phyloP scores from a whole-genome alignment of 1,140 invertebrate genomes.

The Nephila pilipes region DNA sequence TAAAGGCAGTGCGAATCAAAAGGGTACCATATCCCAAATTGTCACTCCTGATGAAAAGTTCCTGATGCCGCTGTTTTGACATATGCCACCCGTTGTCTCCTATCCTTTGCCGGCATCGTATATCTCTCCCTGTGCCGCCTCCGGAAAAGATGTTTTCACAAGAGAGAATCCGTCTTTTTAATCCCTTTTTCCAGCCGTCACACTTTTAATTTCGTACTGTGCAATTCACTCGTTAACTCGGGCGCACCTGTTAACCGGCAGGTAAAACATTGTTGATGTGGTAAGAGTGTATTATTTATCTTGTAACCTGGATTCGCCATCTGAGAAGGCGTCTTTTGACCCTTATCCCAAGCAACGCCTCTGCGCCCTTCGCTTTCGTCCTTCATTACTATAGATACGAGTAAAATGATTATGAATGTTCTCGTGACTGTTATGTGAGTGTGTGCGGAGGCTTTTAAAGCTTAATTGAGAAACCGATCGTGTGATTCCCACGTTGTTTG shows the following conservation, averaged over 20 bases:
- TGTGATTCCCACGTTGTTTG: conserved; percentile 1
- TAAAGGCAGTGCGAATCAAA: background rate
- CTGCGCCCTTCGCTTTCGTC: background rate
- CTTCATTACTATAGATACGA: background rate
- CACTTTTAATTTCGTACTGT: background rate
- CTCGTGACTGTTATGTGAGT: background rate
- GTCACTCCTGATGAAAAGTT: conserved; percentile 38
- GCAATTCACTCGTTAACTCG: conserved; percentile 19
- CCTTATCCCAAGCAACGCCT: background rate
- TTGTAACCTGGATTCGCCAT: conserved; percentile 60
- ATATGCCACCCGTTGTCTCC: conserved; percentile 33
- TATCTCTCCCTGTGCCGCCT: conserved; percentile 17
- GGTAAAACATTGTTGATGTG: conserved; percentile 20
- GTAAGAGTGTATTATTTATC: conserved; percentile 36
- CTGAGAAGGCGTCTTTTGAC: conserved; percentile 64
- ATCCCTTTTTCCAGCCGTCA: background rate
- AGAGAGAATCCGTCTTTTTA: background rate
- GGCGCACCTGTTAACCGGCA: conserved; percentile 50
- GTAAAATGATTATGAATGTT: background rate
- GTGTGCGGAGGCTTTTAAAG: background rate
- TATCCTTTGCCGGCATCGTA: background rate
- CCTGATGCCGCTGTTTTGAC: conserved; percentile 43
- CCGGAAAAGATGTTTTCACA: background rate
- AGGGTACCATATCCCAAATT: background rate
- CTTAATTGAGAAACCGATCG: background rate